A percentile compares a stretch with the other conserved stretches of the same genome.
phyloP scores from a whole-genome alignment of 2,797 vertebrate genomes.

The Sylvia borin region DNA sequence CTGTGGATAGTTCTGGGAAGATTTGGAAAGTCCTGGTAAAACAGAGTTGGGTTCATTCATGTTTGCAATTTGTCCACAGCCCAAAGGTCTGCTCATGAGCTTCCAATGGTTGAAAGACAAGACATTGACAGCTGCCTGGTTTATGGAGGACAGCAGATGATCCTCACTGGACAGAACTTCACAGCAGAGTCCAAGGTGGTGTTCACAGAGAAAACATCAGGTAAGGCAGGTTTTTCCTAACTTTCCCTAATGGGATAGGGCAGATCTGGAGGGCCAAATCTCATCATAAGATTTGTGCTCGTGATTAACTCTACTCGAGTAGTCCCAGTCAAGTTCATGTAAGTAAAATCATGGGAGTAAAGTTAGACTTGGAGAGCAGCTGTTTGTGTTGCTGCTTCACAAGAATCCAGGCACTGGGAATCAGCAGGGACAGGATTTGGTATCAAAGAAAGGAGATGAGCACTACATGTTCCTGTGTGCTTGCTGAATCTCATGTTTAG shows the following conservation, averaged over 20 bases:
- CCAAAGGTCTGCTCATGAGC: constrained; percentile 93
- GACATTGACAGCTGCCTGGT: constrained; percentile 89
- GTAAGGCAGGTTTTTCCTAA: constrained; percentile 71
- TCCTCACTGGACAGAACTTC: constrained; percentile 95
- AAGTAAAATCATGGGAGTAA: background rate
- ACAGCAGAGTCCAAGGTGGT: constrained; percentile 93
- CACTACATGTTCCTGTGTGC: background rate
- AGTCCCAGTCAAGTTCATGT: background rate
- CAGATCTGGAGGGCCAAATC: background rate
- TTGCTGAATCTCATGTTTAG: background rate
- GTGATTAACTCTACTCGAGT: background rate
- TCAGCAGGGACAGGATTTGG: background rate
- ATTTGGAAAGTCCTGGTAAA: constrained; percentile 67
- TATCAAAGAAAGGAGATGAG: background rate
- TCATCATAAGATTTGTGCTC: background rate
- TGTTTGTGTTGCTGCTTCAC: background rate
- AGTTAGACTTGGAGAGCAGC: background rate
- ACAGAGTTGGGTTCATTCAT: constrained; percentile 65
- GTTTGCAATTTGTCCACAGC: constrained; percentile 78
- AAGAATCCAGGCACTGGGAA: background rate
- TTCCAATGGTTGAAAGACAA: constrained; percentile 90
- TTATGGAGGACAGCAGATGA: constrained; percentile 92
- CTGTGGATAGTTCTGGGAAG: constrained; percentile 67
- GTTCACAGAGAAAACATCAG: constrained; percentile 93
- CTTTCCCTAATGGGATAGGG: background rate